Evolutionary conservation across 92 coral and sea anemone genomes (phyloP), one percentile per base, ranked within the genome.

Genomic region (Bergia puertoricense): DNA sequence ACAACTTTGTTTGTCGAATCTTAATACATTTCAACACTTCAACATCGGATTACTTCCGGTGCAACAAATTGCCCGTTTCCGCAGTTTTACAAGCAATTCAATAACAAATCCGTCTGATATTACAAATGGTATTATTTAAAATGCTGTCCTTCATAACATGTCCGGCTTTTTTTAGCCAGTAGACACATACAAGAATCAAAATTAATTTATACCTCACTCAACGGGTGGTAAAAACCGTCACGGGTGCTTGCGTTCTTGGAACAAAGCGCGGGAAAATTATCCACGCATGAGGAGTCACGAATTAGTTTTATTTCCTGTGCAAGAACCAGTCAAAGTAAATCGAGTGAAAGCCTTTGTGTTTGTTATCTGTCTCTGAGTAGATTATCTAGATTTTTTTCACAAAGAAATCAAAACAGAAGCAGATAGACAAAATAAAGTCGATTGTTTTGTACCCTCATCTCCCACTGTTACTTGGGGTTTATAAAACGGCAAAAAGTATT

Each of bases 21-120:
- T 42, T 62, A 44, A 23, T 40, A 30, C 30, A 30, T 30, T 30
- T 30, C 30, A 30, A 30, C 30, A 30, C 30, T 37, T 42, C 54
- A n/a, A 76, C 72, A 80, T 57, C 39, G 69, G 3, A 39, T 30
- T 16, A 82, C 62, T 82, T 82, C 86, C 86, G 86, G 86, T 82
- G 16, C 10, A 43, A 37, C 41, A 40, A 44, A 67, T 44, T 46
- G 43, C 41, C 62, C 45, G 40, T 43, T 40, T 82, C 86, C 86
- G 76, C 6, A 46, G 54, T 20, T 67, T 74, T 43, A 42, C 48
- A 3, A 59, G 69, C 79, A 76, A 42, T 22, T 66, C 41, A 45
- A 36, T 37, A 50, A 22, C 22, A 48, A 79, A 48, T 8, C 14
- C 56, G 62, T 79, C 57, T 50, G 82, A 50, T 15, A 46, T 79